Evolutionary conservation across 2,113 vertebrate genomes (phyloP).

Genomic region (Antennarius striatus): DNA sequence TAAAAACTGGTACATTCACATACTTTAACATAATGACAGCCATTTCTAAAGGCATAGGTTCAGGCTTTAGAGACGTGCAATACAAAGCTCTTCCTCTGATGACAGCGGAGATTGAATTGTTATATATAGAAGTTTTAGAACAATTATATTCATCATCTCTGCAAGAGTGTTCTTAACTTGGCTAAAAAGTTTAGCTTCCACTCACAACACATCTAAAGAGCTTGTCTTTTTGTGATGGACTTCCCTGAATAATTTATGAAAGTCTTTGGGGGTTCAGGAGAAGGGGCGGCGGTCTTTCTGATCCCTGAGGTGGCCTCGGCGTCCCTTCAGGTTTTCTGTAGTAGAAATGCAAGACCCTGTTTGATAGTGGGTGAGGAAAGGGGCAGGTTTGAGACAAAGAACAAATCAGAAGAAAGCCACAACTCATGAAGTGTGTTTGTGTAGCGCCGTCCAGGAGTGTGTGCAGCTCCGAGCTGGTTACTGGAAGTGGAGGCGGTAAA

Average conservation of each 20-base stretch:
- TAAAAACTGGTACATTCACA: no score
- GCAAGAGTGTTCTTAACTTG: background rate
- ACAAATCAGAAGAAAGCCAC: background rate
- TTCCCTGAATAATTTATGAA: conserved; percentile 55
- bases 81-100: no score
- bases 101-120: no score
- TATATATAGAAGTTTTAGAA: no score
- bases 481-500: conserved; percentile 62
- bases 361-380: background rate
- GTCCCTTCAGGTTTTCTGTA: background rate
- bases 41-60: no score
- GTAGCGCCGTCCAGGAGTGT: conserved; percentile 4
- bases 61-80: no score
- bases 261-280: background rate
- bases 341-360: background rate
- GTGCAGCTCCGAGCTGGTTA: conserved; percentile 41
- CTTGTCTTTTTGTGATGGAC: conserved; percentile 21
- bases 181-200: conserved; percentile 7
- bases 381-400: background rate
- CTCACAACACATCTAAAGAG: background rate
- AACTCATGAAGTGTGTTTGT: background rate
- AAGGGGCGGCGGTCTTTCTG: background rate
- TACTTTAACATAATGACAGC: no score
- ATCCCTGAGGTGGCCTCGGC: background rate
- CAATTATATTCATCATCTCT: no score